A percentile compares a stretch with the other conserved stretches of the same genome.
Conservation (phyloP, 23 tunicate species). For the Halocynthia aurantium region DNA sequence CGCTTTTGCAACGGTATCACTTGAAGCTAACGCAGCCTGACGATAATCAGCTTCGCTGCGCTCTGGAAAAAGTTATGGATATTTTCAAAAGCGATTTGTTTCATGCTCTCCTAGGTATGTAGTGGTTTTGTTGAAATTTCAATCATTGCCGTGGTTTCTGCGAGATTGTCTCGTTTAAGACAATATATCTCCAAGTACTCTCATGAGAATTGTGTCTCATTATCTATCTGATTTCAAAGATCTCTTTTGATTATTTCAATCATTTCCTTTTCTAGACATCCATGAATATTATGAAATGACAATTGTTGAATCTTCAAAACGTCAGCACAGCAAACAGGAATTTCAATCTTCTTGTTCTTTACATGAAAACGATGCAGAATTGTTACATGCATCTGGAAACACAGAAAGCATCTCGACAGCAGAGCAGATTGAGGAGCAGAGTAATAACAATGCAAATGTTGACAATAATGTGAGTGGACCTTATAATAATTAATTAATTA, state of each 20-base stretch:
- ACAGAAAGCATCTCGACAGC: too few relatives aligned
- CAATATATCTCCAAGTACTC: not conserved
- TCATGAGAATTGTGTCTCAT: not conserved
- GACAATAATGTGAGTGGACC: too few relatives aligned
- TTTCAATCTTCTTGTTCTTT: too few relatives aligned
- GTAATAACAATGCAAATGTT: too few relatives aligned
- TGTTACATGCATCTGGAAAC: too few relatives aligned
- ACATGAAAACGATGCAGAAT: too few relatives aligned
- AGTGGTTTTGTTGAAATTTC: not conserved
- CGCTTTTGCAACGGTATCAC: conserved; percentile 61
- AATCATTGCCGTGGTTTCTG: too few relatives aligned
- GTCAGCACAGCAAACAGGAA: too few relatives aligned
- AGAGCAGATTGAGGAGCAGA: too few relatives aligned
- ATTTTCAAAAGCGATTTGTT: conserved; percentile 66
- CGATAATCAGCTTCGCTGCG: conserved; percentile 32
- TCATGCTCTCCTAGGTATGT: conserved; percentile 65
- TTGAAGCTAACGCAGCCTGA: conserved; percentile 43
- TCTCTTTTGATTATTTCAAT: not conserved
- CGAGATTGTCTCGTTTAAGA: too few relatives aligned
- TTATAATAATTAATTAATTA: too few relatives aligned
- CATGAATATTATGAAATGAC: conserved; percentile 85
- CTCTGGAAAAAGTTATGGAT: conserved; percentile 65
- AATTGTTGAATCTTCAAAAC: conserved; percentile 27
- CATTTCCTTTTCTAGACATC: conserved; percentile 36
- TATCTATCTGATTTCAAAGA: not conserved